Evolutionary conservation across 2,113 vertebrate genomes (phyloP).

Genomic region (Piaya cayana): DNA sequence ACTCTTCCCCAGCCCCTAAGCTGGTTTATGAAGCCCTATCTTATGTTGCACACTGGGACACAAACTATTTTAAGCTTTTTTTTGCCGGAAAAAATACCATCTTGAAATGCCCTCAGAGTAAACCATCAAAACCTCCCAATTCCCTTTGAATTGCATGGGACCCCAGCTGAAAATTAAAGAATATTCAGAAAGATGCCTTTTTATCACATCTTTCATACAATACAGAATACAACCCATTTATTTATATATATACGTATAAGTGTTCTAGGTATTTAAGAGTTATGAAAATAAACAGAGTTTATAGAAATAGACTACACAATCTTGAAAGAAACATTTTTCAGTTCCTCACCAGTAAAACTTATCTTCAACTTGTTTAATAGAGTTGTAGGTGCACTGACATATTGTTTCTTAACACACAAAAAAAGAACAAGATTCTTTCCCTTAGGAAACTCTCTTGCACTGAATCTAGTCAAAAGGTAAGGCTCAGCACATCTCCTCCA

Average conservation of each 20-base stretch:
- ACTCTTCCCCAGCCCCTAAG: not conserved
- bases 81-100: not conserved
- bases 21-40: accelerated
- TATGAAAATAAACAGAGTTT: not conserved
- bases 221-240: not conserved
- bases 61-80: not conserved
- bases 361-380: not conserved
- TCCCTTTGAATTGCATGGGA: not conserved
- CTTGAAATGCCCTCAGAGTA: not conserved
- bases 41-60: not conserved
- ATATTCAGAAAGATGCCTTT: not conserved
- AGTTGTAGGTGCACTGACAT: not conserved
- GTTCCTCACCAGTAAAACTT: not conserved
- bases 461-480: not conserved
- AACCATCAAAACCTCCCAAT: not conserved
- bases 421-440: not conserved
- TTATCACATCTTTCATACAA: not conserved
- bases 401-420: not conserved
- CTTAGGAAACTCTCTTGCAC: not conserved
- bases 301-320: not conserved
- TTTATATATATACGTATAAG: not conserved
- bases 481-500: not conserved
- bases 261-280: not conserved
- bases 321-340: not conserved
- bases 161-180: not conserved